Conservation (phyloP, 1,140 invertebrate genomes). For the Drosophila ambigua region DNA sequence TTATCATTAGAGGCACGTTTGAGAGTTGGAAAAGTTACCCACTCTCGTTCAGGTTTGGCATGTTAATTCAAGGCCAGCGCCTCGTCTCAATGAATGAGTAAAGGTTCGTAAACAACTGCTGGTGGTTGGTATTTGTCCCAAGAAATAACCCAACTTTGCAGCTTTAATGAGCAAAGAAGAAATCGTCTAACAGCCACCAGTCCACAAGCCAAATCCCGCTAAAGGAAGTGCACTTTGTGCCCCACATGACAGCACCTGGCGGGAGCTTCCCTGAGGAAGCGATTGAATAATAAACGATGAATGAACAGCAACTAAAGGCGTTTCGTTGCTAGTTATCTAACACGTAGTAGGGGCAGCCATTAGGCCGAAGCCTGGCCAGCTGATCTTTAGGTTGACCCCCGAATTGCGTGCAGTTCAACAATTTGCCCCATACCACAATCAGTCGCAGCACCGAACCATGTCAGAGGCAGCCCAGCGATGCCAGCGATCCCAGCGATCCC, state of each 20-base stretch:
- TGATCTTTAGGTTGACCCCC: conserved; percentile 6
- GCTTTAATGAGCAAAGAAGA: background rate
- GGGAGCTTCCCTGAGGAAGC: background rate
- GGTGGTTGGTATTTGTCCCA: too few species aligned
- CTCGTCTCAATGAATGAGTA: conserved; percentile 27
- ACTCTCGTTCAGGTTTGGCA: conserved; percentile 22
- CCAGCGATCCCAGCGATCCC: background rate
- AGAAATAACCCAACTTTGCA: background rate
- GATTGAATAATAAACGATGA: conserved; percentile 43
- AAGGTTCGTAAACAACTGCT: conserved; percentile 1
- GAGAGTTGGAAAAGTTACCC: conserved; percentile 1
- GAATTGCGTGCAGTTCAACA: conserved; percentile 61
- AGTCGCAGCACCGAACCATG: conserved; percentile 67
- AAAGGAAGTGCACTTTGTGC: too few species aligned
- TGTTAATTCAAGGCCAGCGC: conserved; percentile 36
- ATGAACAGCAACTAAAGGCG: background rate
- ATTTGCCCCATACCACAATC: conserved; percentile 50
- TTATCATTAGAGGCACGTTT: conserved; percentile 62
- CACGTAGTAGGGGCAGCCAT: background rate
- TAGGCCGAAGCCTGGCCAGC: conserved; percentile 1
- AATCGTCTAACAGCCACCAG: too few species aligned
- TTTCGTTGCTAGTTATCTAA: conserved; percentile 11
- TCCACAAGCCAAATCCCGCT: too few species aligned
- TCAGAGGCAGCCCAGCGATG: conserved; percentile 27
- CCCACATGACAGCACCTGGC: too few species aligned